These are phyloP conservation scores for Mesaphorura yosii DNA, from an alignment of 1,140 invertebrate species.

Conservation along the genomic window DNA sequence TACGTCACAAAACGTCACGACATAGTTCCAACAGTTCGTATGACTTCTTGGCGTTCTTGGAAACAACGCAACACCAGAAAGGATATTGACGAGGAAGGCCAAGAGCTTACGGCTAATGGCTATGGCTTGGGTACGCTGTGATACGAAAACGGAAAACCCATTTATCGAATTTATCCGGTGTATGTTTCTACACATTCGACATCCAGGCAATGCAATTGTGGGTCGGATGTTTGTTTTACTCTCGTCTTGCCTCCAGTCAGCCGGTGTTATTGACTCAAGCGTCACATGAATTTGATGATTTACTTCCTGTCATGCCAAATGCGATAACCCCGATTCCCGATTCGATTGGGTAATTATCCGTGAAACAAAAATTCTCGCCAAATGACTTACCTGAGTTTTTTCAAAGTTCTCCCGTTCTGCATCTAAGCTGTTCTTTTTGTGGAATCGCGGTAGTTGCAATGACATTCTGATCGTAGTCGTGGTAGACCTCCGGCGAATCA, in stretches of 20 bases:
- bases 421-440: constrained; percentile 54
- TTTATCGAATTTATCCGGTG: no score
- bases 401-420: constrained; percentile 61
- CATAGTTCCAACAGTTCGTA: no score
- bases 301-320: no score
- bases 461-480: constrained; percentile 24
- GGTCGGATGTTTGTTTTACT: not conserved
- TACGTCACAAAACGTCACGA: no score
- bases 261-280: not conserved
- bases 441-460: constrained; percentile 25
- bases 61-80: no score
- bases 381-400: constrained; percentile 55
- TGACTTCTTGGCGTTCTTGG: no score
- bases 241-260: not conserved
- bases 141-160: no score
- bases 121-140: no score
- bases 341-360: not conserved
- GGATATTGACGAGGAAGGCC: no score
- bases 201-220: not conserved
- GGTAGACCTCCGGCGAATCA: no score
- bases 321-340: not conserved
- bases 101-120: no score
- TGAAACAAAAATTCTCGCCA: not conserved
- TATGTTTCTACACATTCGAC: no score
- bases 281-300: not conserved